phyloP scores from a whole-genome alignment of 2,113 vertebrate genomes.

The Mionectes macconnelli region DNA sequence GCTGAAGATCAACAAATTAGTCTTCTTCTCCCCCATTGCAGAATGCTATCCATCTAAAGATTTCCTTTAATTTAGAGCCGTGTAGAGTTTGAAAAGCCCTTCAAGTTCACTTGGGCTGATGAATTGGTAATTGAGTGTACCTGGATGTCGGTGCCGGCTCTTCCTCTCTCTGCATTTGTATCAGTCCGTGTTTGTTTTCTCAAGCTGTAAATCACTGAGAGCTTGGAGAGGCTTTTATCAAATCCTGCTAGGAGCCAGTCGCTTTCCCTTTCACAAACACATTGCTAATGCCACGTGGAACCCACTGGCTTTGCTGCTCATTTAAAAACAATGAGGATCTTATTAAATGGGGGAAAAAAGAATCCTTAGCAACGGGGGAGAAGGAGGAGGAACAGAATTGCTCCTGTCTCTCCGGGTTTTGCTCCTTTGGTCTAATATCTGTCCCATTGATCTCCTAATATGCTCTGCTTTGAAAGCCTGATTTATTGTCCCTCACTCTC shows the following conservation, averaged over 20 bases:
- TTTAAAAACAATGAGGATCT: constrained; percentile 59
- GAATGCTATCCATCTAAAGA: constrained; percentile 36
- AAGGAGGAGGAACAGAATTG: neutral
- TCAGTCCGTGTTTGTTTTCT: constrained; percentile 64
- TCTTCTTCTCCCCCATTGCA: neutral
- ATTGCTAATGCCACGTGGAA: constrained; percentile 40
- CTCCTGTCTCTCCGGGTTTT: neutral
- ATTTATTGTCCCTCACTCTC: neutral
- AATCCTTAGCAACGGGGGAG: neutral
- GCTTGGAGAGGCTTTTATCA: constrained; percentile 66
- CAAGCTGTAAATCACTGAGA: constrained; percentile 59
- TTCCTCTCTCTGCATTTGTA: constrained; percentile 55
- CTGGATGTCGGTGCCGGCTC: constrained; percentile 4
- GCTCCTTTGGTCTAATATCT: constrained; percentile 18
- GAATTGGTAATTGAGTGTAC: constrained; percentile 67
- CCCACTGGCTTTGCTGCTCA: constrained; percentile 25
- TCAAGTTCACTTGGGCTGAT: constrained; percentile 67
- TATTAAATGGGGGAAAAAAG: neutral
- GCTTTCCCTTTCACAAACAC: constrained; percentile 49
- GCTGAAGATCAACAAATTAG: neutral
- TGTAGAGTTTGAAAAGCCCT: constrained; percentile 67
- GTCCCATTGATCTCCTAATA: constrained; percentile 38
- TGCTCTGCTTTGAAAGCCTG: constrained; percentile 14
- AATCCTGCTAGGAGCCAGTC: constrained; percentile 46
- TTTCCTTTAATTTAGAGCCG: constrained; percentile 48